A percentile compares a stretch with the other conserved stretches of the same genome.
phyloP scores from a whole-genome alignment of 2,888 invertebrate genomes.

The Lasius platythorax region DNA sequence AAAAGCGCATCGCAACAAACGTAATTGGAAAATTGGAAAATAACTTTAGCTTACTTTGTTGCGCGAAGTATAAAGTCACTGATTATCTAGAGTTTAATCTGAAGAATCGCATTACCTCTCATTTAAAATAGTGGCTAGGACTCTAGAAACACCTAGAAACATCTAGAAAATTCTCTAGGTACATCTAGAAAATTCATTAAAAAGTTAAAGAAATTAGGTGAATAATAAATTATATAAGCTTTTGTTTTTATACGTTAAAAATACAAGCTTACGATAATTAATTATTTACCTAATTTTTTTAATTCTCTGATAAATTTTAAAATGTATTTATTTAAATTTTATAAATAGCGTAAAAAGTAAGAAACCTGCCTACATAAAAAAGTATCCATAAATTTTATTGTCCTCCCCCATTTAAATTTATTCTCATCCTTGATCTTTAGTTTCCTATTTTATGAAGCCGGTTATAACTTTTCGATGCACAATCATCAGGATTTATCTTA shows the following conservation, averaged over 20 bases:
- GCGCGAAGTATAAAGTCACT: background rate
- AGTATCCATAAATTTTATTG: background rate
- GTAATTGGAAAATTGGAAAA: conserved; percentile 15
- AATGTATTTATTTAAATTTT: background rate
- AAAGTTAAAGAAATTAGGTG: background rate
- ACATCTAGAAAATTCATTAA: background rate
- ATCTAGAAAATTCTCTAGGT: too few species aligned
- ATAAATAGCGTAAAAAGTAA: background rate
- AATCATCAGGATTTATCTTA: background rate
- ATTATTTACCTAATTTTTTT: background rate
- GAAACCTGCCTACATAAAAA: background rate
- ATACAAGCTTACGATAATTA: background rate
- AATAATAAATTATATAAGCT: background rate
- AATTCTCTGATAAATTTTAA: background rate
- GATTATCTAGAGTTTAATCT: background rate
- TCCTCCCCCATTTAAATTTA: background rate
- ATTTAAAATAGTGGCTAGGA: background rate
- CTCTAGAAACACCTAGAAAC: background rate
- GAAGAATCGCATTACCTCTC: background rate
- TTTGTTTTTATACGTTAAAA: background rate
- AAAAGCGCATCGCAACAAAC: background rate
- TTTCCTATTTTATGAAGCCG: background rate
- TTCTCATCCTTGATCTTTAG: background rate
- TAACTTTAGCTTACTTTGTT: background rate
- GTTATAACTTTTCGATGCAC: background rate